phyloP scores from a whole-genome alignment of 2,113 vertebrate genomes.

The Columbina picui region DNA sequence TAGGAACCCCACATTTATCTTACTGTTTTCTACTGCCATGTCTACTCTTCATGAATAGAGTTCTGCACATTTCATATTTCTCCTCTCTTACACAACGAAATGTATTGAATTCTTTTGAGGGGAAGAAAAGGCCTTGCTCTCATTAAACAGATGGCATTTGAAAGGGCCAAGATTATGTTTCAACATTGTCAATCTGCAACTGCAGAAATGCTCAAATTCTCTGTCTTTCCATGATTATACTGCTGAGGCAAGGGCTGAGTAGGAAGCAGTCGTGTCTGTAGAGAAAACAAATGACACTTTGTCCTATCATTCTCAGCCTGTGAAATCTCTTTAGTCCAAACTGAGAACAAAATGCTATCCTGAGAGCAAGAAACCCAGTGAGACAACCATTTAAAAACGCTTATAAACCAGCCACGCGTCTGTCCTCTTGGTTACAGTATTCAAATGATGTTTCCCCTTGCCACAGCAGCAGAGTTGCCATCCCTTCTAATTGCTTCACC shows the following conservation, averaged over 20 bases:
- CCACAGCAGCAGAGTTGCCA: neutral
- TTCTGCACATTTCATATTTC: neutral
- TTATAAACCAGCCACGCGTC: neutral
- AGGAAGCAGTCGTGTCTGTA: slow-evolving; percentile 28
- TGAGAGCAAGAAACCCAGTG: slow-evolving; percentile 8
- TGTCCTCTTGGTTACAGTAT: neutral
- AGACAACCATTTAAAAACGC: neutral
- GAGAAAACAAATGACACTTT: slow-evolving; percentile 53
- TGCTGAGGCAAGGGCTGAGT: slow-evolving; percentile 51
- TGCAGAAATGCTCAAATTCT: slow-evolving; percentile 8
- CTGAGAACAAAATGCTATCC: slow-evolving; percentile 32
- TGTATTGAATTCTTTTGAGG: neutral
- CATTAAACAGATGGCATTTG: slow-evolving; percentile 27
- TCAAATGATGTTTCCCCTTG: neutral
- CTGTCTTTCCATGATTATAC: neutral
- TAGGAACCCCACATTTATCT: neutral
- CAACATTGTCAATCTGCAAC: neutral
- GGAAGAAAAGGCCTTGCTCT: slow-evolving; percentile 6
- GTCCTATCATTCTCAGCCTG: slow-evolving; percentile 12
- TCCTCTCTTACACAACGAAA: neutral
- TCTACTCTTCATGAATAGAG: neutral
- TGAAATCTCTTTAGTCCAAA: slow-evolving; percentile 52
- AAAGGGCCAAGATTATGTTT: slow-evolving; percentile 18
- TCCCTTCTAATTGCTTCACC: neutral
- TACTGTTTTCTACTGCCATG: neutral